These are phyloP conservation scores for Schizothorax lantsangensis DNA, from an alignment of 2,797 vertebrate genomes.

Conservation along the genomic window DNA sequence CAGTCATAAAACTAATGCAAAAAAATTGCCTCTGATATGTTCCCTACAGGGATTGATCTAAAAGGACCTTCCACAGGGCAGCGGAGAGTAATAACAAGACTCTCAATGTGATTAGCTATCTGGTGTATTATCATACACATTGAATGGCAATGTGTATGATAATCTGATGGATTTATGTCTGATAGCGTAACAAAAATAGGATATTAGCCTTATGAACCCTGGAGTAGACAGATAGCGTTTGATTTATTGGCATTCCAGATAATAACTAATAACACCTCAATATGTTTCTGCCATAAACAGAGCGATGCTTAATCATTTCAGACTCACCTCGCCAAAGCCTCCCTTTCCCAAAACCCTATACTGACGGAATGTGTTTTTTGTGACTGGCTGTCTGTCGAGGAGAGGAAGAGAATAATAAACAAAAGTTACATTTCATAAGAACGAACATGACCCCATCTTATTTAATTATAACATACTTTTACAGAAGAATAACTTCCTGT, in stretches of 20 bases:
- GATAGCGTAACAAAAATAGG: background rate
- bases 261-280: conserved; percentile 17
- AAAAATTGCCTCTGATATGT: background rate
- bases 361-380: conserved; percentile 89
- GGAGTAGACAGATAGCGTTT: background rate
- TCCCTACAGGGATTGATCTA: background rate
- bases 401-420: conserved; percentile 49
- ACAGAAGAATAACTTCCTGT: conserved; percentile 6
- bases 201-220: conserved; percentile 11
- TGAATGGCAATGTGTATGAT: conserved; percentile 2
- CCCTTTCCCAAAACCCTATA: conserved; percentile 91
- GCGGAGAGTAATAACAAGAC: background rate
- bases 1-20: background rate
- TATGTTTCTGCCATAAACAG: background rate
- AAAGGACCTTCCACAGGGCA: background rate
- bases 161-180: conserved; percentile 26
- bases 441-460: background rate
- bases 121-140: background rate
- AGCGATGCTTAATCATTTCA: conserved; percentile 5
- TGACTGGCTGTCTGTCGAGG: conserved; percentile 82
- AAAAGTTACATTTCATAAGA: conserved; percentile 17
- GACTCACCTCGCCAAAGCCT: conserved; percentile 87
- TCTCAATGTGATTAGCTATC: conserved; percentile 13
- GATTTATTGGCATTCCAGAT: conserved; percentile 34
- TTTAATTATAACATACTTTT: conserved; percentile 31